Evolutionary conservation across 2,888 invertebrate genomes (phyloP), one percentile per base, ranked within the genome.

Genomic region (Geotrupes spiniger): DNA sequence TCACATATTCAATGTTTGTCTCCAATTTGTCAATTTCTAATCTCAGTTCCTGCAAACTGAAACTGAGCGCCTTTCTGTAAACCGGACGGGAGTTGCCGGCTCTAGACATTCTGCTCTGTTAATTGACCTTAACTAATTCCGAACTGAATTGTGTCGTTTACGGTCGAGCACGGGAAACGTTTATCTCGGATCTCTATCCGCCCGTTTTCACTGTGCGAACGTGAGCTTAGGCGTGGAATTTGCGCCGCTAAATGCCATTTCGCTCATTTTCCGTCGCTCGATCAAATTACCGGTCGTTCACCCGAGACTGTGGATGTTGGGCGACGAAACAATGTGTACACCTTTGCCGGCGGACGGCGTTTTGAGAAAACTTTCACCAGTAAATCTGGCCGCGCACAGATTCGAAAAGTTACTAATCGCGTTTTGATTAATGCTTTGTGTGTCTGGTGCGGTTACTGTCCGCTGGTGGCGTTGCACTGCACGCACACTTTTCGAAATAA

Each of bases 11-110:
- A 31, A 49, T 36, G 15, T 41, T 36, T 12, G 47, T 45, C 42
- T 60, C 59, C 37, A 64, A 59, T 42, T 63, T 60, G 27, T 68
- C 69, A 29, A 70, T 62, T 57, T 70, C 70, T 38, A 58, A 52
- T 33, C 59, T 52, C 15, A 70, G 57, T 53, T 70, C 70, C 21
- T 59, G 57, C 40, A 69, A 56, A 52, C 70, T 70, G 46, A 62
- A 63, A 55, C 65, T 67, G 4, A 70, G 56, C 28, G 65, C 59
- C 44, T 65, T 65, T 37, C 58, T 55, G 21, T 66, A 53, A 21
- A 21, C 11, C 17, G 36, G 28, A 14, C 33, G 6, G 14, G 33
- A 5, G 10, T 14, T 33, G 15, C 10, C 2, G 11, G 15, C 5
- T 33, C 14, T 14, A 33, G 33, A 33, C 33, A 33, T 33, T 33